Evolutionary conservation across 2,113 vertebrate genomes (phyloP).

Genomic region (Clarias macrocephalus): DNA sequence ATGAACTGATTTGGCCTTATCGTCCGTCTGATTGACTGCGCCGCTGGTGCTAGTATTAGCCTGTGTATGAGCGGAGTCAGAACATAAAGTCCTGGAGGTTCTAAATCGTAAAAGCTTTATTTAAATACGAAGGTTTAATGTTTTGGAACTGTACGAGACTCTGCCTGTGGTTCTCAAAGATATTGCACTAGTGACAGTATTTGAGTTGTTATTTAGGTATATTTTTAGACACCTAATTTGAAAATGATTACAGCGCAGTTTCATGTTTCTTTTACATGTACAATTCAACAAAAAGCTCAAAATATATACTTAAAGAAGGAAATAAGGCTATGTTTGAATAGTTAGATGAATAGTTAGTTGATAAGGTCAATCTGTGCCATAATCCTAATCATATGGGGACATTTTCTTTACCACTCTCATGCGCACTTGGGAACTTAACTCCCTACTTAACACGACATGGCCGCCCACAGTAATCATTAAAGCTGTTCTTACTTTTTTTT

Average conservation of each 20-base stretch:
- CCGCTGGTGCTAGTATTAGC: neutral
- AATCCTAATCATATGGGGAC: neutral
- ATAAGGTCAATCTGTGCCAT: neutral
- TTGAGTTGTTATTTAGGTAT: neutral
- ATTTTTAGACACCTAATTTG: neutral
- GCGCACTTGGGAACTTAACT: neutral
- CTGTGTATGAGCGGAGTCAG: neutral
- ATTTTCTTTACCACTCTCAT: neutral
- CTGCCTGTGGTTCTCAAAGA: neutral
- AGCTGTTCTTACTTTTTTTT: neutral
- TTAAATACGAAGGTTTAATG: neutral
- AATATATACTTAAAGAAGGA: too few species aligned
- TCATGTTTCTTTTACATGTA: neutral
- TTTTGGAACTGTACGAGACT: neutral
- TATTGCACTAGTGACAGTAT: neutral
- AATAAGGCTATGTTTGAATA: neutral
- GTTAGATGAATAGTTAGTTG: neutral
- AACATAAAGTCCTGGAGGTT: neutral
- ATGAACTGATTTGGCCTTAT: conserved; percentile 64
- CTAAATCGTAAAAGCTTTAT: neutral
- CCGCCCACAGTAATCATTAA: neutral
- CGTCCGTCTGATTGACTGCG: conserved; percentile 65
- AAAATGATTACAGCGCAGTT: neutral
- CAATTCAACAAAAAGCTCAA: neutral
- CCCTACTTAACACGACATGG: neutral